Percentiles rank a stretch among this genome's conserved stretches.
Evolutionary conservation across 2,113 vertebrate genomes (phyloP).

Genomic region (Solea solea): DNA sequence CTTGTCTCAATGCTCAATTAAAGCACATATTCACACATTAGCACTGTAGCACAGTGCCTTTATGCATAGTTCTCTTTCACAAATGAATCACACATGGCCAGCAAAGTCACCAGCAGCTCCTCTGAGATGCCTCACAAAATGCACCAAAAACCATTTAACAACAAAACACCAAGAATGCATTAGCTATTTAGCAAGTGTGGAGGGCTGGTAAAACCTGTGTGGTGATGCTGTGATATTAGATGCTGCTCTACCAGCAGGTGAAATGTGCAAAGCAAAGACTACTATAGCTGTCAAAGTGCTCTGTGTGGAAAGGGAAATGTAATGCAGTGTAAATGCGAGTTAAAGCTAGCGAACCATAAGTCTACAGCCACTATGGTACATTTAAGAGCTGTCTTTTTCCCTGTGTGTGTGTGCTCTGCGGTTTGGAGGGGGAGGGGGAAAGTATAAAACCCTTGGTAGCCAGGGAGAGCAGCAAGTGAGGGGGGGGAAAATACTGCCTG

Average conservation of each 20-base stretch:
- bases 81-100: background rate
- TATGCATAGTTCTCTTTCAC: too few relatives aligned
- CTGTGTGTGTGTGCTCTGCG: background rate
- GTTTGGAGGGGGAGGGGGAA: background rate
- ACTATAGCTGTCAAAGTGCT: background rate
- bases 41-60: background rate
- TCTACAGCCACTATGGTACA: background rate
- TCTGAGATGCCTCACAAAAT: background rate
- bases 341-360: background rate
- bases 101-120: background rate
- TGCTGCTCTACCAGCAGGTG: too few relatives aligned
- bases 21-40: background rate
- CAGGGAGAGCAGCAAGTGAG: constrained; percentile 55
- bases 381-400: background rate
- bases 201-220: background rate
- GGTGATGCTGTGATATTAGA: background rate
- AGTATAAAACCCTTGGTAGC: constrained; percentile 65
- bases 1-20: background rate
- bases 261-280: background rate
- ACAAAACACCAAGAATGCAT: background rate
- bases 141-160: background rate
- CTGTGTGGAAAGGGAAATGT: background rate
- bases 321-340: background rate
- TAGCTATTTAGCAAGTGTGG: background rate
- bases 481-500: constrained; percentile 50